Percentiles rank a stretch among this genome's conserved stretches.
phyloP scores from a whole-genome alignment of 2,888 invertebrate species.

The Zaprionus obscuricornis region DNA sequence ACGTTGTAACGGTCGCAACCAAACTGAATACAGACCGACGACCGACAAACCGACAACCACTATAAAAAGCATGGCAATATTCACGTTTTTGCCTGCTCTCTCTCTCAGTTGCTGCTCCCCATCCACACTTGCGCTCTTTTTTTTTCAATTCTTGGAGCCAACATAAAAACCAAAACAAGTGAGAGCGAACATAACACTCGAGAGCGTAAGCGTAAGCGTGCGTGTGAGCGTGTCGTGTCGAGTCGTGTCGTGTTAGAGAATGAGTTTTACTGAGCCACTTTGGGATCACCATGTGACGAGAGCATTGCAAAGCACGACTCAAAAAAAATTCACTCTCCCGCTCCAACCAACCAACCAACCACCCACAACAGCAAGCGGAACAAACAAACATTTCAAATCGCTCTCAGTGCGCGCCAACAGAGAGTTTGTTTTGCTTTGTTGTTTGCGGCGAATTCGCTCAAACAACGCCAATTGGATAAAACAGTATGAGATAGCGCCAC shows the following conservation, averaged over 20 bases:
- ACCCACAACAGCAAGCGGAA: too few relatives aligned
- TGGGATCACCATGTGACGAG: constrained; percentile 44
- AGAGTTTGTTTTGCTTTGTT: constrained; percentile 44
- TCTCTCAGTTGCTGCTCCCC: too few relatives aligned
- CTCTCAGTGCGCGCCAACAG: constrained; percentile 22
- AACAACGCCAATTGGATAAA: constrained; percentile 72
- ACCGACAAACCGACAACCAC: background rate
- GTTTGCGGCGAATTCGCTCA: constrained; percentile 78
- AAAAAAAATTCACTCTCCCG: constrained; percentile 23
- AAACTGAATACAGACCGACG: constrained; percentile 66
- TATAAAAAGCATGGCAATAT: constrained; percentile 43
- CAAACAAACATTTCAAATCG: constrained; percentile 37
- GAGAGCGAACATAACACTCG: constrained; percentile 3
- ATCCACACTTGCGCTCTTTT: too few relatives aligned
- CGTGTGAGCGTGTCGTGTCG: constrained; percentile 10
- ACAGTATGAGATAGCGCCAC: constrained; percentile 44
- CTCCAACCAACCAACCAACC: constrained; percentile 50
- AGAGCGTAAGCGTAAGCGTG: constrained; percentile 5
- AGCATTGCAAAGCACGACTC: constrained; percentile 13
- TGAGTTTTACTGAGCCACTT: background rate
- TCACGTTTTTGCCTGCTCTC: constrained; percentile 27
- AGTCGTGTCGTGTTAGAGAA: too few relatives aligned
- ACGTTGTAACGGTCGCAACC: constrained; percentile 80
- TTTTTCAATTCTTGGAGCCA: constrained; percentile 19
- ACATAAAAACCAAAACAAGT: constrained; percentile 43